A percentile compares a stretch with the other conserved stretches of the same genome.
These are phyloP conservation scores for Cheilosia variabilis DNA, from an alignment of 2,888 invertebrate species.

Conservation along the genomic window DNA sequence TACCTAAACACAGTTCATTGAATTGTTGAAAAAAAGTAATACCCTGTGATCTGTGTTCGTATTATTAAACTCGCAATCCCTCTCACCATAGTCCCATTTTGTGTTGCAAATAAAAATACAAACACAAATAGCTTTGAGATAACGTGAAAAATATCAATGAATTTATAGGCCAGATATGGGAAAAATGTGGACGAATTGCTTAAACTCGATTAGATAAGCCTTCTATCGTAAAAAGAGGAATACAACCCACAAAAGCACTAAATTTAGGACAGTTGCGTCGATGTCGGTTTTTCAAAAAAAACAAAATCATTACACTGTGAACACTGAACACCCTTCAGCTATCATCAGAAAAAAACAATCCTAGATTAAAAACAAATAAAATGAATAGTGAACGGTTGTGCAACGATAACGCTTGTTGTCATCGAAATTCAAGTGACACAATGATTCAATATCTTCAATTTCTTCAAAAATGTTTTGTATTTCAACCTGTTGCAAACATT, in stretches of 20 bases:
- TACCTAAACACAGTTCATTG: too few relatives aligned
- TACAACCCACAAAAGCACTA: not conserved
- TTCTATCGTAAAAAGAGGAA: too few relatives aligned
- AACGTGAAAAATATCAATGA: not conserved
- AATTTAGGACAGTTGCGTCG: not conserved
- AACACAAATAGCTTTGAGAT: not conserved
- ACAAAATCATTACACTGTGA: not conserved
- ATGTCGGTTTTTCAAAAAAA: not conserved
- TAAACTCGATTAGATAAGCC: conserved; percentile 5
- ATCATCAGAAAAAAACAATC: not conserved
- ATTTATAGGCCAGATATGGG: not conserved
- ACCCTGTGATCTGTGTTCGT: too few relatives aligned
- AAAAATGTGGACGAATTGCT: conserved; percentile 3
- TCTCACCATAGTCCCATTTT: too few relatives aligned
- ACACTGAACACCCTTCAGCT: not conserved
- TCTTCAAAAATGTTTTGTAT: too few relatives aligned
- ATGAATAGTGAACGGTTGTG: not conserved
- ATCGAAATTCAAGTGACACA: conserved; percentile 29
- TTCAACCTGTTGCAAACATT: conserved; percentile 12
- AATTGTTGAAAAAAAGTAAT: too few relatives aligned
- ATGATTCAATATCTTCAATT: conserved; percentile 3
- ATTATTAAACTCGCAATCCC: too few relatives aligned
- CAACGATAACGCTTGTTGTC: conserved; percentile 14
- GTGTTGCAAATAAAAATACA: too few relatives aligned
- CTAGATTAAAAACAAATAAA: conserved; percentile 8